phyloP scores from a whole-genome alignment of 2,888 invertebrate species.

The Helobdella robusta region DNA sequence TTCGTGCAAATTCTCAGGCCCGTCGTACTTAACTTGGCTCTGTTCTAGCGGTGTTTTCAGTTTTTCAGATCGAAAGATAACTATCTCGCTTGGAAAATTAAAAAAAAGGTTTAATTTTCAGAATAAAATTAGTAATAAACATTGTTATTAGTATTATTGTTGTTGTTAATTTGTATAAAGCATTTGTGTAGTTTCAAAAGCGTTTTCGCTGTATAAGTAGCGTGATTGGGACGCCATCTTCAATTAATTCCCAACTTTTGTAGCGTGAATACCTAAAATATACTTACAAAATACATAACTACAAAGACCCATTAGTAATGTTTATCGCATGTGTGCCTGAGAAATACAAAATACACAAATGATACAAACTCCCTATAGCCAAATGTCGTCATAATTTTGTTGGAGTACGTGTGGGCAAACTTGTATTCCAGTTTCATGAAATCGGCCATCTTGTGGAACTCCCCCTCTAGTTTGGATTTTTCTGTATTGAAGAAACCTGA shows the following conservation, averaged over 20 bases:
- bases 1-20: conserved; percentile 13
- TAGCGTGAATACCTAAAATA: too few relatives aligned
- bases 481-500: conserved; percentile 14
- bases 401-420: conserved; percentile 21
- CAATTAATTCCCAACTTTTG: too few relatives aligned
- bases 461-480: background rate
- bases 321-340: too few relatives aligned
- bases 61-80: conserved; percentile 25
- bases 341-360: too few relatives aligned
- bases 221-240: too few relatives aligned
- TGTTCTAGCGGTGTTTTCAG: conserved; percentile 23
- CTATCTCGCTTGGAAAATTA: conserved; percentile 24
- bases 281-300: too few relatives aligned
- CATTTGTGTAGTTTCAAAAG: too few relatives aligned
- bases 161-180: too few relatives aligned
- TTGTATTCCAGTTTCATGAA: conserved; percentile 19
- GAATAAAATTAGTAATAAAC: too few relatives aligned
- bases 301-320: too few relatives aligned
- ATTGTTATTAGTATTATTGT: too few relatives aligned
- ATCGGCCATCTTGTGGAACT: conserved; percentile 19
- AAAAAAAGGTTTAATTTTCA: background rate
- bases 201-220: too few relatives aligned
- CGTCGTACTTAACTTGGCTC: conserved; percentile 25
- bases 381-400: conserved; percentile 24
- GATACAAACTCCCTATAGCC: conserved; percentile 28